Conservation (phyloP, 2,888 invertebrate genomes). For the Apotomis betuletana region DNA sequence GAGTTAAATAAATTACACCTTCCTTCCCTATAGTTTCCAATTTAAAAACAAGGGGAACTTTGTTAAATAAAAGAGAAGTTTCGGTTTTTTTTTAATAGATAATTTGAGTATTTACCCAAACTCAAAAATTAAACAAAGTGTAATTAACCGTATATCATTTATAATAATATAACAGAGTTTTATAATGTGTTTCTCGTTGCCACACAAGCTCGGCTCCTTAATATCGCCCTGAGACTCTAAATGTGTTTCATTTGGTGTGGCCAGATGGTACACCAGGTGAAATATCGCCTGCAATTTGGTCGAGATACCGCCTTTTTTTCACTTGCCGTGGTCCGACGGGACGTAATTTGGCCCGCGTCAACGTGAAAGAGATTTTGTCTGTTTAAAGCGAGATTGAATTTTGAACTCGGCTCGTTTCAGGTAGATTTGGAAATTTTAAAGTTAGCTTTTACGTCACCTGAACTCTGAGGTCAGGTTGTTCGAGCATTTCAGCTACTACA, state of each 20-base stretch:
- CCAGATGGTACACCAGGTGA: slow-evolving; percentile 66
- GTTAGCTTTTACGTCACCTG: no score
- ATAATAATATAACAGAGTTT: background rate
- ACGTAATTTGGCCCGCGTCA: slow-evolving; percentile 50
- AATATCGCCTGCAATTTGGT: slow-evolving; percentile 64
- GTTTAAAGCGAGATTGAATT: slow-evolving; percentile 29
- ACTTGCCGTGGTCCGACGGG: slow-evolving; percentile 47
- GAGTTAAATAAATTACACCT: no score
- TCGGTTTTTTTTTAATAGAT: no score
- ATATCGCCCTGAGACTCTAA: slow-evolving; percentile 60
- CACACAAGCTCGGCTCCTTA: slow-evolving; percentile 55
- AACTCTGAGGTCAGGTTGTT: no score
- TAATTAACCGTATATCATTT: background rate
- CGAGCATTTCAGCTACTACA: no score
- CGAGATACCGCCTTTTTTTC: slow-evolving; percentile 50
- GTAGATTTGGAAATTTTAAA: background rate
- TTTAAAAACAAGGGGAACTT: no score
- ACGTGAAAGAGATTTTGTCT: slow-evolving; percentile 21
- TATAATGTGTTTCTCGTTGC: slow-evolving; percentile 37
- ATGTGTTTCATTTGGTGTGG: slow-evolving; percentile 62
- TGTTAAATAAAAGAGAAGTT: no score
- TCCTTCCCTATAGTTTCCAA: no score
- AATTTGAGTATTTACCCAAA: no score
- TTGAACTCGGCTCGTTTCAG: slow-evolving; percentile 1
- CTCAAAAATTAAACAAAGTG: no score